Evolutionary conservation across 2,797 vertebrate genomes (phyloP), one percentile per base, ranked within the genome.

Genomic region (Labroides dimidiatus): DNA sequence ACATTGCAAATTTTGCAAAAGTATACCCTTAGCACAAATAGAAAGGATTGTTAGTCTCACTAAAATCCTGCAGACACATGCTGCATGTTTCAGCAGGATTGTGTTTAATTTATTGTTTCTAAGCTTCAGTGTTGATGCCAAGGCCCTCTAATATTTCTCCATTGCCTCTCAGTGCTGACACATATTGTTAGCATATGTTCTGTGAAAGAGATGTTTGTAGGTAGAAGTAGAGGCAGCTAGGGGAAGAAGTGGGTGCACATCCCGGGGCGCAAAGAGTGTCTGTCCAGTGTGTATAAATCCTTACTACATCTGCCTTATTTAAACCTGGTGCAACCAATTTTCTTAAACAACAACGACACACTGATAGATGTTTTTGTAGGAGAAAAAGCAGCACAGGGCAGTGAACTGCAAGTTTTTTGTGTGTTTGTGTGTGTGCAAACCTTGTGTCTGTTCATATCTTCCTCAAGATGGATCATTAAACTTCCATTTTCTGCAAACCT

Each of bases 331-430:
- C 10, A 21, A 24, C 24, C 17, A 47, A 20, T 52, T 51, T 9
- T 27, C 4, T 73, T 55, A 43, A 62, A 48, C 27, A 41, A 41
- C 51, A 55, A n/a, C 14, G 50, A 53, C 10, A 58, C 0, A 55
- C 2, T 14, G 45, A 39, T 33, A 5, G 14, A 7, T 8, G 45
- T 33, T 36, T 16, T 19, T 13, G 33, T 59, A 33, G 24, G 64
- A 55, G 59, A 62, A 51, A 50, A 42, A 56, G 47, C 43, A 60
- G 57, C 49, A 53, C 69, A 79, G 64, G 53, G 59, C 77, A 54
- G 19, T 57, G 54, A 71, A 65, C 67, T 72, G 13, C 59, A 67
- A 56, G 56, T 44, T 75, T n/a, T 15, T 30, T 54, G 17, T 33
- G 8, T 27, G 41, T 13, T 1, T 33, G 30, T 33, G 8, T 6